Evolutionary conservation across 2,113 vertebrate genomes (phyloP).

Genomic region (Zosterops lateralis): DNA sequence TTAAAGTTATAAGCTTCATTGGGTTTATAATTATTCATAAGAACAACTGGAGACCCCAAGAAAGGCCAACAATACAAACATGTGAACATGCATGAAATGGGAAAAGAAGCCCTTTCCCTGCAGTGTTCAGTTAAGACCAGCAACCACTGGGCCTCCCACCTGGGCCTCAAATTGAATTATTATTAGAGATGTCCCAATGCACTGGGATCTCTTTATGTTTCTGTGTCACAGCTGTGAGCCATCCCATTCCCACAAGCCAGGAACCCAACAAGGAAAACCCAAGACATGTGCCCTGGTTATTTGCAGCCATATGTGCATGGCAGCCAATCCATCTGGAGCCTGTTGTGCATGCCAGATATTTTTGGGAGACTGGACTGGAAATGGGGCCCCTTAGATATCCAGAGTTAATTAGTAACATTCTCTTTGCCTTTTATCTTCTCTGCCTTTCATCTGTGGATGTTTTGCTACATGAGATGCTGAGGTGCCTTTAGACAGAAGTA

Average conservation of each 20-base stretch:
- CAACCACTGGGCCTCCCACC: not conserved
- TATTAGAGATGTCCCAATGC: not conserved
- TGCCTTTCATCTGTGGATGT: conserved; percentile 46
- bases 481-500: not conserved
- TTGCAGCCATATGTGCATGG: not conserved
- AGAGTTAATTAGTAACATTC: conserved; percentile 44
- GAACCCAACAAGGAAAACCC: not conserved
- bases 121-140: not conserved
- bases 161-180: not conserved
- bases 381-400: not conserved
- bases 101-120: not conserved
- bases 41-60: not conserved
- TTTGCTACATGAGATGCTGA: not conserved
- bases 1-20: not conserved
- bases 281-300: not conserved
- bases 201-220: not conserved
- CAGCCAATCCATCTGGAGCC: not conserved
- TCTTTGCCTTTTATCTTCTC: conserved; percentile 48
- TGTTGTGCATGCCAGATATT: not conserved
- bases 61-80: not conserved
- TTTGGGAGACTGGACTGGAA: conserved; percentile 4
- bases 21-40: not conserved
- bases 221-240: not conserved
- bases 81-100: not conserved
- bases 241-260: not conserved